Percentiles rank a stretch among this genome's conserved stretches.
Conservation (phyloP, 1,140 invertebrate genomes). For the Limonius californicus region DNA sequence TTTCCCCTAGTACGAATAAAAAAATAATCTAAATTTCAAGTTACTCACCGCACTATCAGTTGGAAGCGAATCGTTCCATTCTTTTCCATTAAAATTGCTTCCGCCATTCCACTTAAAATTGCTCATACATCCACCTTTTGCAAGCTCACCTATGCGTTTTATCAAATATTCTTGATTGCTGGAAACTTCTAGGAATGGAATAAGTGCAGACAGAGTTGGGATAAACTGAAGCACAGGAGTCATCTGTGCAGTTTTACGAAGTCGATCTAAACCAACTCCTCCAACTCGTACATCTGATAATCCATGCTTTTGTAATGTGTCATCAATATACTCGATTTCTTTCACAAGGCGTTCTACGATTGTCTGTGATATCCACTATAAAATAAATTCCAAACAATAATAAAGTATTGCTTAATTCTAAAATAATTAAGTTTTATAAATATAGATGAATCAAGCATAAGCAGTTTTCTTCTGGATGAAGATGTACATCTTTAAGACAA, state of each 20-base stretch:
- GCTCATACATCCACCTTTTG: constrained; percentile 74
- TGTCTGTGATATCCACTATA: constrained; percentile 75
- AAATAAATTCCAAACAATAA: too few species aligned
- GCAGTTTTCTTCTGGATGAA: too few species aligned
- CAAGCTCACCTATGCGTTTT: constrained; percentile 69
- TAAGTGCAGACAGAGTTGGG: constrained; percentile 63
- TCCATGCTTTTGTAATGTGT: constrained; percentile 61
- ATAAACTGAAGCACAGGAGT: constrained; percentile 56
- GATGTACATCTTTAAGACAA: too few species aligned
- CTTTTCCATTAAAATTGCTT: constrained; percentile 64
- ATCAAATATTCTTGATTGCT: constrained; percentile 81
- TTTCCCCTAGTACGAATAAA: not conserved
- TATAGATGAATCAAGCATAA: too few species aligned
- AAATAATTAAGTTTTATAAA: too few species aligned
- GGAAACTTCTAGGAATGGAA: constrained; percentile 75
- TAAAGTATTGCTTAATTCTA: too few species aligned
- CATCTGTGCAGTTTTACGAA: constrained; percentile 62
- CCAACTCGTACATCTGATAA: constrained; percentile 69
- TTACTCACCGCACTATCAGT: constrained; percentile 71
- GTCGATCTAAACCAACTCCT: constrained; percentile 61
- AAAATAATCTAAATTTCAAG: constrained; percentile 14
- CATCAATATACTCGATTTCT: constrained; percentile 69
- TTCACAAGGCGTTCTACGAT: constrained; percentile 64
- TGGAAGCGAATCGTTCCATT: constrained; percentile 74
- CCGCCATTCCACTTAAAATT: constrained; percentile 80